Base-by-base conservation (phyloP, 1,140 invertebrate species). In the Colletes latitarsis region DNA sequence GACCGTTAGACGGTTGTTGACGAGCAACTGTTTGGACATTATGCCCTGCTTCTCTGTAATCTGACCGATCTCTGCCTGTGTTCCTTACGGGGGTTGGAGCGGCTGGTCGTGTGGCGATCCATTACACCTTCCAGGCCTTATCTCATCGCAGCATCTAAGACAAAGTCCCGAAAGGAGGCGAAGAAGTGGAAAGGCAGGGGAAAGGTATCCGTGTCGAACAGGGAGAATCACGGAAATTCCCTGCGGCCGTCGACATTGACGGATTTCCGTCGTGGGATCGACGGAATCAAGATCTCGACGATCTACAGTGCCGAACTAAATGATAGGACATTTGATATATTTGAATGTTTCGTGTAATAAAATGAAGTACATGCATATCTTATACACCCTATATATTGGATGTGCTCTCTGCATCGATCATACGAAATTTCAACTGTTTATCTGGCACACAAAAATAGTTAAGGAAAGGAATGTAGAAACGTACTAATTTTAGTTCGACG, bases 11-110 rank as follows among this genome's bases (percentile, higher is more conserved):
- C 52, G 73, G 76, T 88, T 85, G 86, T 89, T 89, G 86, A 91
- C 88, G 87, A 90, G 83, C 86, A 88, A 88, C 87, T 88, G 84
- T 91, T 89, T 89, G 86, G 84, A 88, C 85, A 88, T 88, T 88
- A 89, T 90, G 88, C 87, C 79, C 85, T 86, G 84, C 87, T 92
- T 91, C 89, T 77, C 77, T 88, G 86, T 92, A 92, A 92, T 92
- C 91, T 83, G 68, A 72, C 81, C 89, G 91, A 91, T 91, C 82
- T 89, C 68, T 87, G 83, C 71, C 80, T 75, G 66, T 85, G 76
- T 82, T 82, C 77, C 58, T 80, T 63, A 81, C 75, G 82, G 68
- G 68, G 69, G 58, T 84, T 69, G 58, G 75, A 81, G 72, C 58
- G 85, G 68, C 80, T 82, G 89, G 82, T 87, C 86, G 85, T 87